These are phyloP conservation scores for Drosophila stalkeri DNA, from an alignment of 2,888 invertebrate genomes.

Conservation along the genomic window DNA sequence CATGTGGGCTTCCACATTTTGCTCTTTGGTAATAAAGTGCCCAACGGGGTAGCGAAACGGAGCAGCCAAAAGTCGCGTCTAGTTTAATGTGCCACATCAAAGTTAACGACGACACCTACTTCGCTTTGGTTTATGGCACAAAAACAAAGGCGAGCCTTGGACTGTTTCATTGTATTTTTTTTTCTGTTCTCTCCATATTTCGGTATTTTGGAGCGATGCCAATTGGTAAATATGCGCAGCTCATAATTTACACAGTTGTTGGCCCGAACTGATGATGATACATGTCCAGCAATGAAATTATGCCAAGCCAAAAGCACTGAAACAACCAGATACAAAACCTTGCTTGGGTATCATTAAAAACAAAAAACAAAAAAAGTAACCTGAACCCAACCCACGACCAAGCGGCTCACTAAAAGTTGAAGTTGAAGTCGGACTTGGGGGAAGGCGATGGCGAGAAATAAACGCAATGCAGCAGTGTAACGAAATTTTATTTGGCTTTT, in stretches of 20 bases:
- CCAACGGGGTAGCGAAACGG: slow-evolving; percentile 37
- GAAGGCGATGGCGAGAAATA: slow-evolving; percentile 33
- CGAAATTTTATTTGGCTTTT: slow-evolving; percentile 78
- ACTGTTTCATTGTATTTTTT: not conserved
- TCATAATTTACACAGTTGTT: slow-evolving; percentile 78
- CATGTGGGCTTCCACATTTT: slow-evolving; percentile 47
- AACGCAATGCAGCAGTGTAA: slow-evolving; percentile 72
- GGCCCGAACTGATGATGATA: slow-evolving; percentile 57
- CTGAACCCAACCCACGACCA: slow-evolving; percentile 42
- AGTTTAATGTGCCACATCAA: slow-evolving; percentile 77
- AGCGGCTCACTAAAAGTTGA: slow-evolving; percentile 9
- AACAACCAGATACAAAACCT: slow-evolving; percentile 33
- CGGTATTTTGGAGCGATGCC: slow-evolving; percentile 66
- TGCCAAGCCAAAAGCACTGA: slow-evolving; percentile 46
- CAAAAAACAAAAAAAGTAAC: slow-evolving; percentile 27
- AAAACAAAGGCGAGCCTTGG: slow-evolving; percentile 41
- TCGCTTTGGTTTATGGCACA: slow-evolving; percentile 63
- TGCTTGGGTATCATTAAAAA: slow-evolving; percentile 71
- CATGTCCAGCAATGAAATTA: slow-evolving; percentile 70
- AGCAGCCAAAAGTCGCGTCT: slow-evolving; percentile 41
- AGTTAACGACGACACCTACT: slow-evolving; percentile 79
- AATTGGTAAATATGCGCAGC: slow-evolving; percentile 73
- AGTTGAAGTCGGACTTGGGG: slow-evolving; percentile 25
- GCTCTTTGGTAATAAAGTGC: slow-evolving; percentile 42
- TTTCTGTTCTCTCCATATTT: not conserved